Percentiles rank a stretch among this genome's conserved stretches.
These are phyloP conservation scores for Limnothrissa miodon DNA, from an alignment of 2,113 vertebrate species.

Conservation along the genomic window DNA sequence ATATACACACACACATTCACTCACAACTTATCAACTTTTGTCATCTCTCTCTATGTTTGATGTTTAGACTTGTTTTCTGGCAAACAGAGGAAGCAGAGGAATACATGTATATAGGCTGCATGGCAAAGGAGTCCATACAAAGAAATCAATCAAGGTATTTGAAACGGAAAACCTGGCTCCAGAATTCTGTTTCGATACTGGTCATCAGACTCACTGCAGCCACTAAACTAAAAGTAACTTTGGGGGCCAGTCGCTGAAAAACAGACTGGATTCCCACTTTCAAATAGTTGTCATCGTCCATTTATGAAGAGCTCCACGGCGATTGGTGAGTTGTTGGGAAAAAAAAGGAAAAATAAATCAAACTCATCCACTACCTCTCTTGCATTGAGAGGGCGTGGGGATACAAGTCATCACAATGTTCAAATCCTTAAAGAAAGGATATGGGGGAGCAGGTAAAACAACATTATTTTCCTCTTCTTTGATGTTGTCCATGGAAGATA, in stretches of 20 bases:
- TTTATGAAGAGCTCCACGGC: constrained; percentile 71
- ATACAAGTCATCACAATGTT: constrained; percentile 59
- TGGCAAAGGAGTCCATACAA: constrained; percentile 57
- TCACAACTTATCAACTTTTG: constrained; percentile 64
- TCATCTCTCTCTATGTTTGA: constrained; percentile 62
- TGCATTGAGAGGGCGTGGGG: constrained; percentile 46
- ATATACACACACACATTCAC: constrained; percentile 75
- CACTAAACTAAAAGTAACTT: constrained; percentile 37
- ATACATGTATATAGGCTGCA: constrained; percentile 52
- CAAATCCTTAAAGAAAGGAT: constrained; percentile 45
- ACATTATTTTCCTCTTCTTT: constrained; percentile 39
- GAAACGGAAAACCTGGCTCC: constrained; percentile 49
- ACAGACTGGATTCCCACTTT: constrained; percentile 50
- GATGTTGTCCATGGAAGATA: constrained; percentile 45
- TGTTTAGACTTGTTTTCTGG: constrained; percentile 37
- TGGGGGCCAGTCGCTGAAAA: constrained; percentile 43
- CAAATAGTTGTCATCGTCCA: constrained; percentile 54
- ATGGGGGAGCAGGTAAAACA: constrained; percentile 66
- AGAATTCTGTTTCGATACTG: constrained; percentile 43
- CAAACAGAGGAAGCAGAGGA: constrained; percentile 50
- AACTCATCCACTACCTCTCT: constrained; percentile 43
- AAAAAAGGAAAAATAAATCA: constrained; percentile 32
- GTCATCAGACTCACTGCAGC: constrained; percentile 43
- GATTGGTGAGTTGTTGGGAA: constrained; percentile 44
- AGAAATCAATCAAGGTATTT: constrained; percentile 51